A percentile compares a stretch with the other conserved stretches of the same genome.
Conservation (phyloP, 2,888 invertebrate species). For the Drosophila nr. perissopoda region DNA sequence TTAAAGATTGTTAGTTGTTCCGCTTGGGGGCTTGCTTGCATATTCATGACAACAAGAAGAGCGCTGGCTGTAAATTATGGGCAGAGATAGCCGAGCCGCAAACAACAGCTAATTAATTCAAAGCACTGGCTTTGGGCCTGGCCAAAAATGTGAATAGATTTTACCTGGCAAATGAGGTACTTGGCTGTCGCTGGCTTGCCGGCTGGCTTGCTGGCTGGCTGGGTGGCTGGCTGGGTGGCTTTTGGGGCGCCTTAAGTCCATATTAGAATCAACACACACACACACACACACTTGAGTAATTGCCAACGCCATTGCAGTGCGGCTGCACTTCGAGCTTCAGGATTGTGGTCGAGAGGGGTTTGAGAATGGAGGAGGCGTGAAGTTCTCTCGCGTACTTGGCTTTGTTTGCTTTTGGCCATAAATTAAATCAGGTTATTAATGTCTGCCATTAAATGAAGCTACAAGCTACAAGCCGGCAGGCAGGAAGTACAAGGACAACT, state of each 20-base stretch:
- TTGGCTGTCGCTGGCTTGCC: constrained; percentile 4
- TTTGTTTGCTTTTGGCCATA: constrained; percentile 75
- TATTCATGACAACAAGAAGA: constrained; percentile 68
- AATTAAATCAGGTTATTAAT: constrained; percentile 79
- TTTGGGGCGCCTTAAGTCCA: constrained; percentile 62
- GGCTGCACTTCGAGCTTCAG: constrained; percentile 52
- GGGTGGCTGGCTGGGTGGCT: constrained; percentile 27
- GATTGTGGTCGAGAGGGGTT: constrained; percentile 2
- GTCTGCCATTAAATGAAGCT: constrained; percentile 76
- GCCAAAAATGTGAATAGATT: constrained; percentile 50
- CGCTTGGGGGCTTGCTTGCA: constrained; percentile 52
- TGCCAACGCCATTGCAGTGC: constrained; percentile 63
- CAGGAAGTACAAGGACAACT: constrained; percentile 33
- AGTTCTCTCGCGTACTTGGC: constrained; percentile 54
- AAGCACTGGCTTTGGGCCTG: constrained; percentile 70
- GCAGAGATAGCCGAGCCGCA: constrained; percentile 67
- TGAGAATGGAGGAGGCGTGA: neutral
- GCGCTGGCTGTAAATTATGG: constrained; percentile 71
- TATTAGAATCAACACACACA: constrained; percentile 43
- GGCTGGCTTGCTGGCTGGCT: constrained; percentile 11
- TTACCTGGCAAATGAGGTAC: constrained; percentile 52
- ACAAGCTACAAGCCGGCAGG: constrained; percentile 33
- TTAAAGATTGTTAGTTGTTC: constrained; percentile 43
- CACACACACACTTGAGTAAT: constrained; percentile 69
- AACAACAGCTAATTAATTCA: constrained; percentile 81